A percentile compares a stretch with the other conserved stretches of the same genome.
These are phyloP conservation scores for Labeo rohita DNA, from an alignment of 2,113 vertebrate species.

Conservation along the genomic window DNA sequence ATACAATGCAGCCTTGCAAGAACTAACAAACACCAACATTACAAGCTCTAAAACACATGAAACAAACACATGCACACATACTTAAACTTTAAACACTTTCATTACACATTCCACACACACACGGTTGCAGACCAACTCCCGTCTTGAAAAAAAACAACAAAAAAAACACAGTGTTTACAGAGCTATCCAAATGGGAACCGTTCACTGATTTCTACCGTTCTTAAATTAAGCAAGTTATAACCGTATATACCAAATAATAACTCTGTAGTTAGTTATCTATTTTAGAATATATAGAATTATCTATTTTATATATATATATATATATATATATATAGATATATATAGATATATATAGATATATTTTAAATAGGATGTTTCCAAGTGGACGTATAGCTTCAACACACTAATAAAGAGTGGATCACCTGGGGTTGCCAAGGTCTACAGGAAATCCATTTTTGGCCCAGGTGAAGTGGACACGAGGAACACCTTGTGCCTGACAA, in stretches of 20 bases:
- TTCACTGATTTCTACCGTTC: background rate
- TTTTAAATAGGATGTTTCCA: too few relatives aligned
- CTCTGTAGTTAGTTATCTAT: background rate
- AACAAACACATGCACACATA: background rate
- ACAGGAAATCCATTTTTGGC: slow-evolving; percentile 75
- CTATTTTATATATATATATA: too few relatives aligned
- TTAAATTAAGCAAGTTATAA: background rate
- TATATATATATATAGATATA: too few relatives aligned
- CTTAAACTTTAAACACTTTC: background rate
- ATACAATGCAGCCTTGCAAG: background rate
- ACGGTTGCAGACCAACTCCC: background rate
- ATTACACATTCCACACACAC: background rate
- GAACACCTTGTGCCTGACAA: slow-evolving; percentile 75
- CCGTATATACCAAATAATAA: background rate
- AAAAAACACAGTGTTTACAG: background rate
- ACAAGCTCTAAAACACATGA: background rate
- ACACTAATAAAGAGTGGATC: background rate
- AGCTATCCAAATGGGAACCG: background rate
- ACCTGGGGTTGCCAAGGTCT: slow-evolving; percentile 80
- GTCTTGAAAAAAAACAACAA: too few relatives aligned
- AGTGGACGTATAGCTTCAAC: background rate
- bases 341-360: too few relatives aligned
- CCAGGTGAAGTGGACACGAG: slow-evolving; percentile 77
- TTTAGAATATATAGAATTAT: background rate
- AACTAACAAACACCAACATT: background rate